Percentiles rank a stretch among this genome's conserved stretches.
Evolutionary conservation across 2,113 vertebrate species (phyloP).

Genomic region (Aegithalos caudatus): DNA sequence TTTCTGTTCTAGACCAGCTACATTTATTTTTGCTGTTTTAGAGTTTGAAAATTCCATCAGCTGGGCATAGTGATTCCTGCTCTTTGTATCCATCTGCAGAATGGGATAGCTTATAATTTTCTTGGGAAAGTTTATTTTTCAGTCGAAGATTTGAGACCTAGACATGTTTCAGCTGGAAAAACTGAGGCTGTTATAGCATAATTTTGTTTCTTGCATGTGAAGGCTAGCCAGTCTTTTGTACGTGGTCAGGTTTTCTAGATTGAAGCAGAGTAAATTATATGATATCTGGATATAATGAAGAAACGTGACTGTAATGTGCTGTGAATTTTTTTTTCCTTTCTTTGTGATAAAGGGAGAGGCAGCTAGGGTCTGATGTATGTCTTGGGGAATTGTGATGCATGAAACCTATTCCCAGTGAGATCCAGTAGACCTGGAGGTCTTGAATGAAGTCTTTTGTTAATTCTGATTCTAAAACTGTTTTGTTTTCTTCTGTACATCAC

Average conservation of each 20-base stretch:
- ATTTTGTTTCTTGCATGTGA: neutral
- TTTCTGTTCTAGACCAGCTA: neutral
- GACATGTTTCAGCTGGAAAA: neutral
- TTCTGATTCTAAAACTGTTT: neutral
- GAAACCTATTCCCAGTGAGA: neutral
- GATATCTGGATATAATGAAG: neutral
- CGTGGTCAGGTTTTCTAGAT: neutral
- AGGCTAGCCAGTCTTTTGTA: neutral
- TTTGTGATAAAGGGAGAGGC: neutral
- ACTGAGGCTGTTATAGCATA: neutral
- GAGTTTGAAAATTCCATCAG: neutral
- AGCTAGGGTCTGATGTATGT: neutral
- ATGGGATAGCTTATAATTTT: neutral
- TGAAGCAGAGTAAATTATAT: neutral
- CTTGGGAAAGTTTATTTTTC: neutral
- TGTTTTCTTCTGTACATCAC: neutral
- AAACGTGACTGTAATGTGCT: neutral
- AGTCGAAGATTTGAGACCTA: neutral
- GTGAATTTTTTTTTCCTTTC: neutral
- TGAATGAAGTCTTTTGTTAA: neutral
- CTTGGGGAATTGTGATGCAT: neutral
- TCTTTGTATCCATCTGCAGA: neutral
- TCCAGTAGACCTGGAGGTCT: neutral
- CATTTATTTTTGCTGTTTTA: neutral
- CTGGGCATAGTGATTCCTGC: neutral